A percentile compares a stretch with the other conserved stretches of the same genome.
phyloP scores from a whole-genome alignment of 2,888 invertebrate species.

The Lamellibrachia satsuma region DNA sequence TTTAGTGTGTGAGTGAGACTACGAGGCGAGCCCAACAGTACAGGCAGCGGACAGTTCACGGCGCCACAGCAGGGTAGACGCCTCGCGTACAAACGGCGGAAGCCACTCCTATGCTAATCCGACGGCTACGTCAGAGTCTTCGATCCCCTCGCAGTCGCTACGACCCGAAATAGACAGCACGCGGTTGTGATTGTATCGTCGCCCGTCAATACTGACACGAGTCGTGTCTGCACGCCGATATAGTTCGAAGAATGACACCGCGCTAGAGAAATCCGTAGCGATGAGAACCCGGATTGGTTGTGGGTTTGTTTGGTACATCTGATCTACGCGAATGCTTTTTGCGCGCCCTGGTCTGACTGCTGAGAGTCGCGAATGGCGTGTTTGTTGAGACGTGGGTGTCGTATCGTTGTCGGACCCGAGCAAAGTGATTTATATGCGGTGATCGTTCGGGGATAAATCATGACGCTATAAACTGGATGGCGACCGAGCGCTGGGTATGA shows the following conservation, averaged over 20 bases:
- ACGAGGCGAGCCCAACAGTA: background rate
- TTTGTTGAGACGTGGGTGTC: background rate
- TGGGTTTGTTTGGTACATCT: background rate
- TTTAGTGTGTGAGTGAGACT: background rate
- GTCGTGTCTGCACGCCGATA: background rate
- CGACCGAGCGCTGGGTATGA: background rate
- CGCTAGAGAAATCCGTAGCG: background rate
- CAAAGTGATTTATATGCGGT: conserved; percentile 5
- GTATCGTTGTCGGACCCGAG: background rate
- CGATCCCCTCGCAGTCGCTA: background rate
- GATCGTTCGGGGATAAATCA: background rate
- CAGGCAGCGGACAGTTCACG: background rate
- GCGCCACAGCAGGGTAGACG: no score
- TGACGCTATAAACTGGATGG: background rate
- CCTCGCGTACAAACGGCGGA: background rate
- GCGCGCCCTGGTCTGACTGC: background rate
- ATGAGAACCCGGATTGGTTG: background rate
- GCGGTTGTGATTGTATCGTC: background rate
- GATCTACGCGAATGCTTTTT: background rate
- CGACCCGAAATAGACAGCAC: background rate
- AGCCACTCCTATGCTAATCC: background rate
- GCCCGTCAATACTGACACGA: background rate
- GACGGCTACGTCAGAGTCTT: background rate
- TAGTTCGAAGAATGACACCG: background rate
- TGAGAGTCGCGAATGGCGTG: background rate